Base-by-base conservation (phyloP, 2,113 vertebrate species). In the Proterorhinus semilunaris region DNA sequence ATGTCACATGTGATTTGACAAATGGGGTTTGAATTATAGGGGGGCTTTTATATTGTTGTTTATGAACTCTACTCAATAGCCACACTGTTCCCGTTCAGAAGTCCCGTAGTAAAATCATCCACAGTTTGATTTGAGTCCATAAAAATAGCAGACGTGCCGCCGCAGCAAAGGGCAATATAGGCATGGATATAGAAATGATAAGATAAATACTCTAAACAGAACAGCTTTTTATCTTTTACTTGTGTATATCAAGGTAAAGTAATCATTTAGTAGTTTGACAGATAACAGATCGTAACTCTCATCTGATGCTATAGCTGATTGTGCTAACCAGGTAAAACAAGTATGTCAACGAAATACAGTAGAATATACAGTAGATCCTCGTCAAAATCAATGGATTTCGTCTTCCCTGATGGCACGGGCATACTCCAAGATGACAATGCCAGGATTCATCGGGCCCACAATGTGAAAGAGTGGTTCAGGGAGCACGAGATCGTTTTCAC, bases 1-100 rank as follows among this genome's bases (percentile, higher is more conserved):
- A 72, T 49, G 69, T 78, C 78, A 72, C 75, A 72, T 75, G 45
- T 10, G 8, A 42, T 62, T 68, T 76, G 74, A 81, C 84, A 69
- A 67, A 79, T 72, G 65, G 48, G 52, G 71, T 73, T 57, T 69
- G 68, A 79, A 74, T 78, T 62, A 71, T 68, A 68, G 64, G 36
- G 36, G 71, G 17, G 58, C 78, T 15, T 73, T 78, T 78, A 74
- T 82, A 57, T 79, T 12, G 74, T 69, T 62, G 65, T 78, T 86
- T 63, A 45, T 69, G 62, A 48, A 79, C 44, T 6, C 13, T 5
- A 10, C 15, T 46, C 10, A 62, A 62, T 10, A 11, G 43, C 46
- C 43, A 7, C 61, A 17, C 61, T 62, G 61, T 62, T 17, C 53
- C 61, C 7, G n/a, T 6, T 62, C 15, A 62, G 16, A 62, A 6